Base-by-base conservation (phyloP, 2,888 invertebrate species). In the Plebejus argus region DNA sequence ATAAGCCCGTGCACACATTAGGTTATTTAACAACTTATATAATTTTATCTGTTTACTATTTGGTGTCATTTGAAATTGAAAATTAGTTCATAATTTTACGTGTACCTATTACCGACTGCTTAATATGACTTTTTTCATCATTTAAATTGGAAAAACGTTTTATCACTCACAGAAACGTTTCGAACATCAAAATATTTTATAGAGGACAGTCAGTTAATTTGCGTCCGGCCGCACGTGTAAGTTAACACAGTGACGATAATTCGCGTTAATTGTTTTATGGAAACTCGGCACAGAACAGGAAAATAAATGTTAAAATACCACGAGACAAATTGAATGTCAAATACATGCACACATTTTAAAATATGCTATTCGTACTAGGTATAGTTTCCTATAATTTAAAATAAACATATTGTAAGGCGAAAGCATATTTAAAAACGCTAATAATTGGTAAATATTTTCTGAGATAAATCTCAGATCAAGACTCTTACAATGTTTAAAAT, bases 301-400 rank as follows among this genome's bases (percentile, higher is more conserved):
- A 74, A 79, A 81, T 81, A 79, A 82, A 83, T 84, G 84, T 85
- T 85, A 82, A 83, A 82, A 74, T 45, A 23, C 70, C 33, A 39
- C 56, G 20, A 56, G 35, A 72, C 70, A 76, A 61, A 76, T 20
- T 66, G 56, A 77, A 77, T 77, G 77, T 56, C 71, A 71, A 77
- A 77, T 74, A 23, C 28, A 77, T 71, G 76, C 28, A 58, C 7
- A 76, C 12, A 20, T 28, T 66, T 39, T 39, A 28, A 28, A 61
- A 66, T 66, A n/a, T 66, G n/a, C n/a, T 75, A 56, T 75, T 33
- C 8, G 15, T 75, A 39, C 4, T 35, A n/a, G n/a, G n/a, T n/a
- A 15, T 66, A 66, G 66, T 23, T 66, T 20, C 23, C 4, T 15
- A 28, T n/a, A n/a, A n/a, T n/a, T n/a, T n/a, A n/a, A n/a, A n/a